Evolutionary conservation across 2,113 vertebrate genomes (phyloP).

Genomic region (Xenotilapia leptura): DNA sequence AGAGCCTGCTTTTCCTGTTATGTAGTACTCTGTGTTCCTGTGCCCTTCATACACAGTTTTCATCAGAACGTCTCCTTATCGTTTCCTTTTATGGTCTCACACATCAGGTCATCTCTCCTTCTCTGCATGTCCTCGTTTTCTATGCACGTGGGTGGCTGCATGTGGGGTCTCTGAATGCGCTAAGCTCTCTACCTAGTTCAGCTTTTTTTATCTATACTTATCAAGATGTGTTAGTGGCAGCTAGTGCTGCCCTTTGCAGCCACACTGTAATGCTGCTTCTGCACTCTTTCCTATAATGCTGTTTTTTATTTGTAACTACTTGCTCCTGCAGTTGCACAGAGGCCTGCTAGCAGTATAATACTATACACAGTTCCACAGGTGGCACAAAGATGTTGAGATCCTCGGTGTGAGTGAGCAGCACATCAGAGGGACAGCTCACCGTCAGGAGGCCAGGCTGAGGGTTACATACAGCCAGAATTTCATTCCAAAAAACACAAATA

Average conservation of each 20-base stretch:
- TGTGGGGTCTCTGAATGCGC: accelerated
- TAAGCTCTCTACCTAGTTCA: accelerated
- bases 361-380: not conserved
- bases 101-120: not conserved
- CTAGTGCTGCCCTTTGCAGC: not conserved
- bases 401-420: not conserved
- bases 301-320: not conserved
- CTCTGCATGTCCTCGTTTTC: not conserved
- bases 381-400: not conserved
- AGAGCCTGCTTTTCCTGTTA: not conserved
- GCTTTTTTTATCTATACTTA: not conserved
- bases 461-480: not conserved
- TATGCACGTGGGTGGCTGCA: accelerated
- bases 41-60: not conserved
- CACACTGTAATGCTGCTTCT: not conserved
- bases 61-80: not conserved
- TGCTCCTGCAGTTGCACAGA: not conserved
- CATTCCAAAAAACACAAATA: not conserved
- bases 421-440: not conserved
- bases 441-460: not conserved
- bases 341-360: not conserved
- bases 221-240: not conserved
- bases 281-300: not conserved
- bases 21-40: accelerated
- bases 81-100: not conserved